Evolutionary conservation across 2,888 invertebrate genomes (phyloP), one percentile per base, ranked within the genome.

Genomic region (Cryptus viduatorius): DNA sequence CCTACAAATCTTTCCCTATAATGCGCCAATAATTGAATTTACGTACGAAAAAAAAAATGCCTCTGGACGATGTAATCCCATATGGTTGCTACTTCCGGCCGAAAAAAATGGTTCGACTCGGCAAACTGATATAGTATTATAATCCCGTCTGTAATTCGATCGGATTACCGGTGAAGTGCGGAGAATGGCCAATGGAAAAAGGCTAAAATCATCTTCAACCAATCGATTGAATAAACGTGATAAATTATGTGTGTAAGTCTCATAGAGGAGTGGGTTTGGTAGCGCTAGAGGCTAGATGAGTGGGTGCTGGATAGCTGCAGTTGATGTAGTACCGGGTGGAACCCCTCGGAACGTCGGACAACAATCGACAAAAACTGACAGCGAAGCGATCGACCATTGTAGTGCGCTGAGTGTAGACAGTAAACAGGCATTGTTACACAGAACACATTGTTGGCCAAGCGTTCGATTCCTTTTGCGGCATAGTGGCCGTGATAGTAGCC

Each of bases 361-460:
- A 89, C 89, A 92, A 91, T 92, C 89, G 92, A 90, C 90, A 92
- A 92, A 92, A 92, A 91, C 92, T 91, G 92, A 91, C 92, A 90
- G 90, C 89, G 90, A 89, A 90, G 89, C 90, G 92, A 90, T 87
- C 90, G 87, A 86, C 85, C 87, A 91, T 92, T 92, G 92, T 92
- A 85, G 89, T 85, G 80, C 85, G 83, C 90, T 89, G 89, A 92
- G 91, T 90, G 92, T 91, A 92, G 92, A 92, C 91, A 91, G 92
- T 92, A 92, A 93, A 93, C 92, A 92, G 91, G 88, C 90, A 92
- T 93, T 93, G 93, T 82, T 91, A 77, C 79, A 79, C 76, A 84
- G 84, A 84, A 89, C 86, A 90, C 89, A 91, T 86, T 86, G 90
- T 90, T 90, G 88, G 89, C 88, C 87, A 88, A 90, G 85, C 88